Conservation (phyloP, 2,797 vertebrate species). For the Anguilla obscura region DNA sequence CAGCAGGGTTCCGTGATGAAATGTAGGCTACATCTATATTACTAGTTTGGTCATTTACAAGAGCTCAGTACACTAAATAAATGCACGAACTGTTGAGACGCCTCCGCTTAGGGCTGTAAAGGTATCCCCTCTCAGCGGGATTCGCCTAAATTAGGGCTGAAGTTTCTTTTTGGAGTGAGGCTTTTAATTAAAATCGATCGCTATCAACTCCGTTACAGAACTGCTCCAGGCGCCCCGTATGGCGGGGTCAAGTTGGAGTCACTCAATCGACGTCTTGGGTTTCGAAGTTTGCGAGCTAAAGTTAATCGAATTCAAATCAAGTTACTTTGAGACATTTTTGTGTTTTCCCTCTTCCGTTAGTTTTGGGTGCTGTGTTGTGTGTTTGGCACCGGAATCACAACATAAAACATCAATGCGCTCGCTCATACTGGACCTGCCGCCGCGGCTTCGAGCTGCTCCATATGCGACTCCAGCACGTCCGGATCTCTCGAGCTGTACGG, state of each 20-base stretch:
- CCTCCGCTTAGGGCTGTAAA: neutral
- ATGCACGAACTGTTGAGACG: neutral
- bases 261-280: neutral
- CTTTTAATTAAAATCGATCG: slow-evolving; percentile 13
- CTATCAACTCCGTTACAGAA: neutral
- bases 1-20: neutral
- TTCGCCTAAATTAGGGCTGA: neutral
- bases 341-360: neutral
- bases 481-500: slow-evolving; percentile 87
- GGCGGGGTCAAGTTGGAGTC: neutral
- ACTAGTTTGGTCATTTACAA: neutral
- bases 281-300: neutral
- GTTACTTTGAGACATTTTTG: neutral
- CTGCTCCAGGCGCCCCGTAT: neutral
- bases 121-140: neutral
- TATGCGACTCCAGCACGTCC: slow-evolving; percentile 82
- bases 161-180: neutral
- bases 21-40: neutral
- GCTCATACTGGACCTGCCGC: slow-evolving; percentile 74
- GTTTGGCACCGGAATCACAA: slow-evolving; percentile 10
- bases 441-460: slow-evolving; percentile 83
- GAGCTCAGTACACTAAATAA: neutral
- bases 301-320: neutral
- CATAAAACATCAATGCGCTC: slow-evolving; percentile 26
- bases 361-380: neutral